These are phyloP conservation scores for Agrochola lota DNA, from an alignment of 2,888 invertebrate genomes.

Conservation along the genomic window DNA sequence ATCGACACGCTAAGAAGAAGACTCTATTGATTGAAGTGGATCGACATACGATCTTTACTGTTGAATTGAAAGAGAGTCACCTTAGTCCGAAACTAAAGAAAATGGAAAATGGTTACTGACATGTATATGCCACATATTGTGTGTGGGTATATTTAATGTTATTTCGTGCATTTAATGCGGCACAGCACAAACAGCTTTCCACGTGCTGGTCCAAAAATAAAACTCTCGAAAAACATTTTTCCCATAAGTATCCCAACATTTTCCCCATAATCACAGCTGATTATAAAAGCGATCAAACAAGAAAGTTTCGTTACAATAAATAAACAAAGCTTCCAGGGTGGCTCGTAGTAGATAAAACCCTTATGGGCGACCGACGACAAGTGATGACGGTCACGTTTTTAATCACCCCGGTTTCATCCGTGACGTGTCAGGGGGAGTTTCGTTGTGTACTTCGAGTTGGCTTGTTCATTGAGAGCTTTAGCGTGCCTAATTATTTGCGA, in stretches of 20 bases:
- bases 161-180: neutral
- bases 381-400: slow-evolving; percentile 90
- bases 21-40: neutral
- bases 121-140: neutral
- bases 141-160: neutral
- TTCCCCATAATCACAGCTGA: slow-evolving; percentile 57
- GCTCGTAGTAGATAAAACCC: slow-evolving; percentile 87
- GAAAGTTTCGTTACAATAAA: slow-evolving; percentile 79
- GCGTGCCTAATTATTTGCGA: slow-evolving; percentile 55
- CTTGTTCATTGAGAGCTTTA: slow-evolving; percentile 59
- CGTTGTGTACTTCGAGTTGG: slow-evolving; percentile 72
- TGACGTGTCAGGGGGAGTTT: slow-evolving; percentile 83
- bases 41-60: neutral
- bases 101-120: neutral
- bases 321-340: slow-evolving; percentile 85
- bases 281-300: slow-evolving; percentile 65
- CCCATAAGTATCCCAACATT: slow-evolving; percentile 56
- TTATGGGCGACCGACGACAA: slow-evolving; percentile 84
- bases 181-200: neutral
- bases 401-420: slow-evolving; percentile 87
- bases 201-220: neutral
- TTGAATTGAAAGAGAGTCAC: neutral
- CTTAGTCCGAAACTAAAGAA: neutral
- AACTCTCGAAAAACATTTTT: slow-evolving; percentile 4
- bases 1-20: no score